Evolutionary conservation across 2,797 vertebrate genomes (phyloP).

Genomic region (Gadopsis bispinosus): DNA sequence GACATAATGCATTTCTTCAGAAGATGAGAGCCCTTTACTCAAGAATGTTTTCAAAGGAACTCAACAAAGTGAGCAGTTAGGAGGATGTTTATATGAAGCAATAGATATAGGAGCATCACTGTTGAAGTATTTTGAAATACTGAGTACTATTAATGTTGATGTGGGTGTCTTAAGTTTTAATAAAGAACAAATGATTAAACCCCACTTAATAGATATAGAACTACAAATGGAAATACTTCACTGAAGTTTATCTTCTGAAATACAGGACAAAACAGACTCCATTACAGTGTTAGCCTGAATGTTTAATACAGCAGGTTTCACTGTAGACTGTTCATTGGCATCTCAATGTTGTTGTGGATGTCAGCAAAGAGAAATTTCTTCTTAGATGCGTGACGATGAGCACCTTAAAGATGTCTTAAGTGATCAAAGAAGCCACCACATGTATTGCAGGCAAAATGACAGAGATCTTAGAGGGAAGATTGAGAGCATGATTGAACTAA

Average conservation of each 20-base stretch:
- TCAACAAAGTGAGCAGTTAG: background rate
- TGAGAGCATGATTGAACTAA: background rate
- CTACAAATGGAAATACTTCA: background rate
- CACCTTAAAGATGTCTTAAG: background rate
- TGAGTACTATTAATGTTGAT: background rate
- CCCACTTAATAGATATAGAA: background rate
- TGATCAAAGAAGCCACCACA: conserved; percentile 2
- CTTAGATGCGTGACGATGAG: background rate
- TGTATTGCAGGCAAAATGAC: background rate
- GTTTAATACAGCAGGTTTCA: background rate
- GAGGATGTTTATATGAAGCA: background rate
- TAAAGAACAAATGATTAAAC: background rate
- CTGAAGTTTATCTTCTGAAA: background rate
- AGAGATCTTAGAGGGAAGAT: background rate
- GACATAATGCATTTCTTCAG: background rate
- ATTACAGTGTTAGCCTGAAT: background rate
- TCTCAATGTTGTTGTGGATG: background rate
- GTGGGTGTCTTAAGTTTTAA: background rate
- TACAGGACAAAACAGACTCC: background rate
- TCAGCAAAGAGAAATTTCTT: background rate
- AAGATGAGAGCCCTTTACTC: background rate
- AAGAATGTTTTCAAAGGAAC: conserved; percentile 4
- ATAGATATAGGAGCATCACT: background rate
- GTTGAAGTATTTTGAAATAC: background rate
- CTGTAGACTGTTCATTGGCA: background rate